phyloP scores from a whole-genome alignment of 2,888 invertebrate genomes.

The Megaustenia siamemsis region DNA sequence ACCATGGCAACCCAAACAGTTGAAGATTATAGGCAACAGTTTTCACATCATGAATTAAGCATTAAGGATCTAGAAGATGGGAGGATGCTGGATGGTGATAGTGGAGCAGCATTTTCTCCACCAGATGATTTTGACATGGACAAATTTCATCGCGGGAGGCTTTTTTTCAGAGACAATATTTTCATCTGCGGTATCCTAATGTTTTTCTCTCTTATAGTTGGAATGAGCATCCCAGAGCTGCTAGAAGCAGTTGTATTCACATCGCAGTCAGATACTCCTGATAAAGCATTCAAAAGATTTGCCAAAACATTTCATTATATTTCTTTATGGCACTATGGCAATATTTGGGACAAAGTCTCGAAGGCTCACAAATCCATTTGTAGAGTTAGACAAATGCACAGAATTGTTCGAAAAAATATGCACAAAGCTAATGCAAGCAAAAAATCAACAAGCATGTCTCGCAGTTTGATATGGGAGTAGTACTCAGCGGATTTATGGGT shows the following conservation, averaged over 20 bases:
- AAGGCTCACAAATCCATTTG: conserved; percentile 80
- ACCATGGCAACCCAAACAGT: neutral
- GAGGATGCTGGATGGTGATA: conserved; percentile 36
- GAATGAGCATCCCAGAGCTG: conserved; percentile 88
- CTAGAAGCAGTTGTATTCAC: conserved; percentile 87
- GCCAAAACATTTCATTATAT: conserved; percentile 89
- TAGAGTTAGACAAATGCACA: conserved; percentile 81
- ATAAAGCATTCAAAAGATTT: conserved; percentile 81
- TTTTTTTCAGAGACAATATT: conserved; percentile 86
- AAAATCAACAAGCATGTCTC: conserved; percentile 83
- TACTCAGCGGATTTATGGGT: conserved; percentile 93
- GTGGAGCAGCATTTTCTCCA: neutral
- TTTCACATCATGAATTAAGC: neutral
- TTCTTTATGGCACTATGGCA: conserved; percentile 88
- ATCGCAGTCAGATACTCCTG: conserved; percentile 85
- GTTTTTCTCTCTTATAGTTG: conserved; percentile 87
- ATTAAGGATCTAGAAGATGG: conserved; percentile 47
- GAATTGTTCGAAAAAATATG: conserved; percentile 81
- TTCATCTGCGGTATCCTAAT: conserved; percentile 87
- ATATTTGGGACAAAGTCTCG: conserved; percentile 82
- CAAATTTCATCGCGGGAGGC: conserved; percentile 83
- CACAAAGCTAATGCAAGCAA: neutral
- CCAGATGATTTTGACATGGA: conserved; percentile 53
- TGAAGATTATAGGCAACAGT: neutral
- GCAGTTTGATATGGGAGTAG: conserved; percentile 91